phyloP scores from a whole-genome alignment of 2,888 invertebrate species.

The Disparrhopalites patrizii region DNA sequence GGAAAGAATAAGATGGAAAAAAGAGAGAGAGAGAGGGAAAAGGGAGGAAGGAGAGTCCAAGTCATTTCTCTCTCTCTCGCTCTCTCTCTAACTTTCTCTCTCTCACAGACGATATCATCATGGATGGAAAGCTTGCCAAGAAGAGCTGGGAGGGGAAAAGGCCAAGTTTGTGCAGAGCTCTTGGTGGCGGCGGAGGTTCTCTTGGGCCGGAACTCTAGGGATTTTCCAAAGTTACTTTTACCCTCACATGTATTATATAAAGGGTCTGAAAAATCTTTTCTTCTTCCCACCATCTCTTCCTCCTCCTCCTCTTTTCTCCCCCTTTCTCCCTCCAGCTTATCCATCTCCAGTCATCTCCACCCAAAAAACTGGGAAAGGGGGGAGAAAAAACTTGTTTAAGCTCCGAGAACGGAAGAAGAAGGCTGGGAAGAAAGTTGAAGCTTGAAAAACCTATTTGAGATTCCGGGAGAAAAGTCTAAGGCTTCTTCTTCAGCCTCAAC shows the following conservation, averaged over 20 bases:
- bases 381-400: slow-evolving; percentile 1
- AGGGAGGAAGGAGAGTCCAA: not conserved
- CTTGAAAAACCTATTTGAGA: slow-evolving; percentile 26
- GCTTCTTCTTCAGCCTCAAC: slow-evolving; percentile 21
- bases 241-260: not conserved
- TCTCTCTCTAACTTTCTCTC: too few relatives aligned
- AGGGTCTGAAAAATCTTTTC: not conserved
- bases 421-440: slow-evolving; percentile 8
- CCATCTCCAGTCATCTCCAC: too few relatives aligned
- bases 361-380: too few relatives aligned
- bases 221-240: slow-evolving; percentile 13
- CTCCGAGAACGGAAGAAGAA: not conserved
- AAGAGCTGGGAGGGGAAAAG: slow-evolving; percentile 4
- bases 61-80: not conserved
- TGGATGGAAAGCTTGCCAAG: slow-evolving; percentile 13
- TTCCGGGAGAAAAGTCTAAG: slow-evolving; percentile 27
- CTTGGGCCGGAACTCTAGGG: slow-evolving; percentile 29
- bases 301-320: not conserved
- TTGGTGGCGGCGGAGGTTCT: slow-evolving; percentile 17
- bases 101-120: slow-evolving; percentile 16
- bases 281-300: not conserved
- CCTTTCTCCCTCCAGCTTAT: too few relatives aligned
- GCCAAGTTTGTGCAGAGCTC: slow-evolving; percentile 14
- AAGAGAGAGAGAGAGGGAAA: slow-evolving; percentile 1
- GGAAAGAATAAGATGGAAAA: not conserved